phyloP scores from a whole-genome alignment of 2,113 vertebrate species.

The Melierax canorus region DNA sequence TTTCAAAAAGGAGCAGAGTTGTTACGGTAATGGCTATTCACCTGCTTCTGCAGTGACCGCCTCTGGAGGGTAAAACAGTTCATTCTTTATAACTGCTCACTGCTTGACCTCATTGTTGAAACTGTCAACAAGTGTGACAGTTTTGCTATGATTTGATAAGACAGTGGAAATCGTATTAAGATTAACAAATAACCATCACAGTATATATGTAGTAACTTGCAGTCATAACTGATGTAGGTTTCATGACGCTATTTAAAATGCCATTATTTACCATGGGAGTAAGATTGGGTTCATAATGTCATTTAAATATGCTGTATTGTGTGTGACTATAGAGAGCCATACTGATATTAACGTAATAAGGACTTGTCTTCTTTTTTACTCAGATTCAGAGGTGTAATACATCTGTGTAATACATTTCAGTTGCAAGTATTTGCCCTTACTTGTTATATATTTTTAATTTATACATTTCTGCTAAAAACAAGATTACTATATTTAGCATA shows the following conservation, averaged over 20 bases:
- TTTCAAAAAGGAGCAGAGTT: neutral
- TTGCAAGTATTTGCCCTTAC: neutral
- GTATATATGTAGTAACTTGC: neutral
- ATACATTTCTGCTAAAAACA: neutral
- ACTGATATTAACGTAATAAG: neutral
- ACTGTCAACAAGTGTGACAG: constrained; percentile 19
- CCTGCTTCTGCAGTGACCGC: neutral
- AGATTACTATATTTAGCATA: neutral
- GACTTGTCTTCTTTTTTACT: neutral
- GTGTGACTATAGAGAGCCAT: neutral
- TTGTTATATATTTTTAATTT: neutral
- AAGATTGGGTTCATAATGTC: neutral
- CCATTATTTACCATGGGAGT: neutral
- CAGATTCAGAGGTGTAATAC: neutral
- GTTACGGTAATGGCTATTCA: neutral
- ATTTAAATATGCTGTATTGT: neutral
- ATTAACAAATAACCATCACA: neutral
- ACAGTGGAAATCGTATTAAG: neutral
- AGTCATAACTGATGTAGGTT: neutral
- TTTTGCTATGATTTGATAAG: neutral
- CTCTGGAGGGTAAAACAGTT: neutral
- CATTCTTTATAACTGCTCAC: neutral
- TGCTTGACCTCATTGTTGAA: constrained; percentile 6
- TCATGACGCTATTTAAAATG: neutral
- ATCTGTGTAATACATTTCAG: neutral